phyloP scores from a whole-genome alignment of 2,113 vertebrate genomes.

The Nycticryphes semicollaris region DNA sequence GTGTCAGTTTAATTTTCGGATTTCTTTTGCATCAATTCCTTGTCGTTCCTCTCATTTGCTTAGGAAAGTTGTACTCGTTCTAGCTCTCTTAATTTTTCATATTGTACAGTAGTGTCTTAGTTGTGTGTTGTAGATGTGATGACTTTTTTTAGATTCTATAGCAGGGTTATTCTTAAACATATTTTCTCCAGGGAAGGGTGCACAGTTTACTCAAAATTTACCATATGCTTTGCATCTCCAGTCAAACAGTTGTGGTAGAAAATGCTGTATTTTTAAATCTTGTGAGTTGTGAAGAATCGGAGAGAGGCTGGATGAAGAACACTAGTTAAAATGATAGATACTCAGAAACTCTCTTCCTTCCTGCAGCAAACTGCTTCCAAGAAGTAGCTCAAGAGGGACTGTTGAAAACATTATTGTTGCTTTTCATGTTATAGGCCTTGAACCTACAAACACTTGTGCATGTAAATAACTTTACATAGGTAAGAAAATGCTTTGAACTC shows the following conservation, averaged over 20 bases:
- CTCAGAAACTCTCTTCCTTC: constrained; percentile 15
- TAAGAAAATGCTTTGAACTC: constrained; percentile 33
- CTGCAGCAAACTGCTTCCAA: neutral
- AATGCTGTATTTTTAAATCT: constrained; percentile 30
- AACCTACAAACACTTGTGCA: constrained; percentile 31
- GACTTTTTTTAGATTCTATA: constrained; percentile 16
- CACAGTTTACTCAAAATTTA: constrained; percentile 52
- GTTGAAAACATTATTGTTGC: constrained; percentile 14
- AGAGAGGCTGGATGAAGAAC: constrained; percentile 21
- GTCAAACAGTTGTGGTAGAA: constrained; percentile 19
- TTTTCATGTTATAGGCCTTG: constrained; percentile 43
- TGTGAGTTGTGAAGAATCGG: neutral
- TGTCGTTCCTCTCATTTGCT: neutral
- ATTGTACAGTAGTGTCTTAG: neutral
- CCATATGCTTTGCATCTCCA: constrained; percentile 52
- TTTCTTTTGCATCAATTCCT: neutral
- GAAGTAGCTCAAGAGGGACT: constrained; percentile 40
- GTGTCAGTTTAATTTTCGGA: neutral
- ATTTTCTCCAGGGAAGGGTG: constrained; percentile 46
- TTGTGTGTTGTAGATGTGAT: neutral
- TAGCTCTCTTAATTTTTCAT: neutral
- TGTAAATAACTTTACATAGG: constrained; percentile 29
- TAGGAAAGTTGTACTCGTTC: neutral
- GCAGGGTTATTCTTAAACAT: constrained; percentile 37
- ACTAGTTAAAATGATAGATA: neutral